These are phyloP conservation scores for Magallana angulata DNA, from an alignment of 1,140 invertebrate genomes.

Conservation along the genomic window DNA sequence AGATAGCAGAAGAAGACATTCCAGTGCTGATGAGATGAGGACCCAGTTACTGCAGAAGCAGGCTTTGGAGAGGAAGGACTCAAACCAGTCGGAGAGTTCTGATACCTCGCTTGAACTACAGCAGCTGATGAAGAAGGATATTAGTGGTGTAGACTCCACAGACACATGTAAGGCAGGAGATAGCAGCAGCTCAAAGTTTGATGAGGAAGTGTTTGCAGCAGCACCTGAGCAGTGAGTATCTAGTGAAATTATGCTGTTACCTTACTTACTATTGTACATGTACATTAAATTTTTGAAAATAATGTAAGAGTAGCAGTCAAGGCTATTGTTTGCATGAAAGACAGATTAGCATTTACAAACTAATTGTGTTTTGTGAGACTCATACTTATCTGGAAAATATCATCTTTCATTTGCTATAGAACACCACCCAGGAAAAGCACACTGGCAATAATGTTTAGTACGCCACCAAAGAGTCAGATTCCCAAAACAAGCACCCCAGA, in stretches of 20 bases:
- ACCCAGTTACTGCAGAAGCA: constrained; percentile 70
- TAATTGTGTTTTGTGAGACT: too few relatives aligned
- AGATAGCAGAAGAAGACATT: constrained; percentile 66
- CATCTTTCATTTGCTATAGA: constrained; percentile 30
- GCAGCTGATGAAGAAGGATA: constrained; percentile 59
- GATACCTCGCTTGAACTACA: constrained; percentile 72
- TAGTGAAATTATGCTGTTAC: background rate
- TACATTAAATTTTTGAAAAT: too few relatives aligned
- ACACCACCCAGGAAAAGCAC: constrained; percentile 45
- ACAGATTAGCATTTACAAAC: too few relatives aligned
- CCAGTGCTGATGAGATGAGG: constrained; percentile 74
- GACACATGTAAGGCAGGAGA: constrained; percentile 67
- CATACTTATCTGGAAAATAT: too few relatives aligned
- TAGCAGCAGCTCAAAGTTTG: constrained; percentile 61
- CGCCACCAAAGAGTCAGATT: constrained; percentile 12
- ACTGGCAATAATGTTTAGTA: constrained; percentile 2
- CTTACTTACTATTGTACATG: too few relatives aligned
- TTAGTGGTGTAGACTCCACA: constrained; percentile 45
- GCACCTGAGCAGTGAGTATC: constrained; percentile 64
- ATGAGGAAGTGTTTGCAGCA: constrained; percentile 72
- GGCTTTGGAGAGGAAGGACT: constrained; percentile 74
- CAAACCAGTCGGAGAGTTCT: constrained; percentile 70
- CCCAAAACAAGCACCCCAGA: constrained; percentile 12
- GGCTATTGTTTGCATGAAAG: too few relatives aligned
- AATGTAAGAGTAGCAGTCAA: too few relatives aligned